A percentile compares a stretch with the other conserved stretches of the same genome.
These are phyloP conservation scores for Numenius phaeopus DNA, from an alignment of 2,797 vertebrate genomes.

Conservation along the genomic window DNA sequence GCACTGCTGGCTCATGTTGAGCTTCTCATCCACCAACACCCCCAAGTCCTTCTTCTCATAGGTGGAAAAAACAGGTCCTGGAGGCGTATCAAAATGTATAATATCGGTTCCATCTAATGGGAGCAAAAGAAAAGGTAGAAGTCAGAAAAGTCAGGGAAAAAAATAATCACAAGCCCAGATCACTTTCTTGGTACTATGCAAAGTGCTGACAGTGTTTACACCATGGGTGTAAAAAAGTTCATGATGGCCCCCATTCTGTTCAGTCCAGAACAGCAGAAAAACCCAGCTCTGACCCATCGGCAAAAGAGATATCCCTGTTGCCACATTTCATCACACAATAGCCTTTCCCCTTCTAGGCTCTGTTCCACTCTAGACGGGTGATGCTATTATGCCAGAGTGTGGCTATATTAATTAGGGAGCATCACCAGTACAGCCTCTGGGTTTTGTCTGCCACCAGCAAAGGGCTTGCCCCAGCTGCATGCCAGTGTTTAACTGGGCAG, in stretches of 20 bases:
- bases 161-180: background rate
- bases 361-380: rapidly evolving
- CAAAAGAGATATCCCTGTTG: background rate
- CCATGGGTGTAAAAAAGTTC: background rate
- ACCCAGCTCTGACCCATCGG: background rate
- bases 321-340: background rate
- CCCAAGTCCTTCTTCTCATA: background rate
- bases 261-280: background rate
- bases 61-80: background rate
- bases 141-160: background rate
- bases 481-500: rapidly evolving
- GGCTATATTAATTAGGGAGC: rapidly evolving
- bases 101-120: background rate
- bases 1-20: no score
- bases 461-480: rapidly evolving
- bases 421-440: rapidly evolving
- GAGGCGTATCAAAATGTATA: background rate
- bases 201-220: background rate
- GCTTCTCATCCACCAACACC: no score
- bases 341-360: background rate
- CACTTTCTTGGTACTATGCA: background rate
- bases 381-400: no score
- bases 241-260: background rate
- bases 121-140: background rate
- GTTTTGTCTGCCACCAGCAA: background rate